These are phyloP conservation scores for Brachymystax lenok DNA, from an alignment of 2,797 vertebrate genomes.

Conservation along the genomic window DNA sequence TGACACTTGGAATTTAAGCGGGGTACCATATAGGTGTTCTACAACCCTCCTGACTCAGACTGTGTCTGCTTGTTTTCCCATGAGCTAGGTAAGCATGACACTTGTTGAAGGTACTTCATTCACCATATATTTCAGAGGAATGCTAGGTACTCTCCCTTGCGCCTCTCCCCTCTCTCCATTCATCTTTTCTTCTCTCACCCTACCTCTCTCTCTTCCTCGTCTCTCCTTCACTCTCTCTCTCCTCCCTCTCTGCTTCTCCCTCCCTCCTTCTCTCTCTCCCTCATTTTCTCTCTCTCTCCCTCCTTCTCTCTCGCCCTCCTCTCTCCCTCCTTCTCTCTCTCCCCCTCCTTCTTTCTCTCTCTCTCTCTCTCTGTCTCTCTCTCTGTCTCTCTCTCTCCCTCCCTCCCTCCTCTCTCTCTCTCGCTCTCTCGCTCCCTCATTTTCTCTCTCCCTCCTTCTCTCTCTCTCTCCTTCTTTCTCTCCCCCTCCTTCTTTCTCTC, in stretches of 20 bases:
- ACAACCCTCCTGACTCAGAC: constrained; percentile 56
- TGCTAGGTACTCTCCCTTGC: constrained; percentile 18
- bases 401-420: constrained; percentile 31
- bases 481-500: constrained; percentile 1
- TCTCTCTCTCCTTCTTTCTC: constrained; percentile 9
- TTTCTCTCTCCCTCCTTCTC: constrained; percentile 33
- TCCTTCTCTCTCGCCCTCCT: constrained; percentile 29
- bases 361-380: no score
- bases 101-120: constrained; percentile 70
- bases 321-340: constrained; percentile 19
- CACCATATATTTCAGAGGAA: constrained; percentile 60
- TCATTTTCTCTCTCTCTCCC: constrained; percentile 30
- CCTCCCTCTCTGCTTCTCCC: not conserved
- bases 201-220: constrained; percentile 44
- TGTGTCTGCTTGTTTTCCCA: constrained; percentile 66
- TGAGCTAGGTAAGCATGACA: constrained; percentile 67
- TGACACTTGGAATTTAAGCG: constrained; percentile 64
- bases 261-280: not conserved
- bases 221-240: constrained; percentile 33
- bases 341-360: constrained; percentile 22
- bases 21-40: constrained; percentile 57
- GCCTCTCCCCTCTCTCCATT: constrained; percentile 11
- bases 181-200: constrained; percentile 19
- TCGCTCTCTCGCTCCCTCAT: constrained; percentile 11
- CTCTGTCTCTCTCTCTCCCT: constrained; percentile 43